Evolutionary conservation across 2,888 invertebrate species (phyloP), one percentile per base, ranked within the genome.

Genomic region (Platycnemis pennipes): DNA sequence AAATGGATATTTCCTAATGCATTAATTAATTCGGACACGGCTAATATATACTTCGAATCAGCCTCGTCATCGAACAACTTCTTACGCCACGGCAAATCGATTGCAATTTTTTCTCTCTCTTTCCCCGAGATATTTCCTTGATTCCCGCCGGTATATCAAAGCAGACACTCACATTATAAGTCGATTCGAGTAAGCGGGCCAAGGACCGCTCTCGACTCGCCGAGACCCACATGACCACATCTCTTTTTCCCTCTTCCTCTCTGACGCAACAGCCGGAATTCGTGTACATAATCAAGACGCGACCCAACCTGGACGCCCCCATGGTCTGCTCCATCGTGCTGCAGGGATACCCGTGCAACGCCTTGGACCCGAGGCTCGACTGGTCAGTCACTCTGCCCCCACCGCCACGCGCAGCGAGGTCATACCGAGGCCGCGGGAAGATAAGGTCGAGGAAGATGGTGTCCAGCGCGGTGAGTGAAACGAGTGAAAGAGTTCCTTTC

Each of bases 261-360:
- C 69, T 46, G 42, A 37, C 3, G 44, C 26, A 49, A 7, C 94
- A 95, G 95, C 94, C 95, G 22, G 95, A 95, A 88, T 94, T 95
- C 69, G 31, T 94, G 19, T 95, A 95, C 94, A 95, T 95, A 22
- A 53, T 95, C 31, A 94, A 94, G 94, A 94, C 89, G 45, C 94
- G 94, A 0, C 91, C 91, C n/a, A 63, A 95, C 31, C 89, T 95
- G 94, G 94, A 94, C 46, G 94, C 94, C n/a, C 94, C 94, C 3
- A 94, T 94, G 42, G 85, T 95, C n/a, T 95, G 95, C 87, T 94
- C 95, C 56, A 94, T 94, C 63, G 56, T 95, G 87, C 94, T 95
- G 26, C 94, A 94, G 63, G 94, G 94, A 13, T 94, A 95, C 87
- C 88, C 94, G 53, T 88, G 94, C 49, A 94, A 87, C 63, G 94